Conservation (phyloP, 2,113 vertebrate genomes). For the Furnarius figulus region DNA sequence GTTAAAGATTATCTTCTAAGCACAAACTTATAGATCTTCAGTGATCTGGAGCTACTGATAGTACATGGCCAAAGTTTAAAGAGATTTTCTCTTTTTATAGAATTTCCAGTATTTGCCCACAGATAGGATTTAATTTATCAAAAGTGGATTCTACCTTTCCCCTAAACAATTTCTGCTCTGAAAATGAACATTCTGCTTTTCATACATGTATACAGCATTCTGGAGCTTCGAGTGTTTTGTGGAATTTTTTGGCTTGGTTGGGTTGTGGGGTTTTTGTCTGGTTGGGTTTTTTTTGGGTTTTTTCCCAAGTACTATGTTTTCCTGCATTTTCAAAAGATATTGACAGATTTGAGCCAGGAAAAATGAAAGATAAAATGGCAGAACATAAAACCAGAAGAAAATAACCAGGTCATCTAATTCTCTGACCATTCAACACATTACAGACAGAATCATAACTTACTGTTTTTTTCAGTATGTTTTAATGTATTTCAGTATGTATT, state of each 20-base stretch:
- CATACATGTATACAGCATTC: background rate
- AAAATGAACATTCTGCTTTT: background rate
- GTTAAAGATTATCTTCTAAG: background rate
- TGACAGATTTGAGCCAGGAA: background rate
- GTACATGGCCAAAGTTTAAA: background rate
- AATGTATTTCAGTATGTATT: background rate
- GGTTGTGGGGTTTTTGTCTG: fast-evolving
- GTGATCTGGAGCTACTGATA: background rate
- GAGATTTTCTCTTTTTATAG: background rate
- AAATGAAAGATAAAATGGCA: background rate
- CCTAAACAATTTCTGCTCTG: background rate
- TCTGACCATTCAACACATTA: background rate
- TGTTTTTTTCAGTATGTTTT: background rate
- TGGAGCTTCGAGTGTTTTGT: background rate
- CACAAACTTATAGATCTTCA: background rate
- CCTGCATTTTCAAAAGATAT: background rate
- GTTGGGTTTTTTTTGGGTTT: background rate
- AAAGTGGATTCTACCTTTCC: background rate
- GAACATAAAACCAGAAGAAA: background rate
- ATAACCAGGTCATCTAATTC: background rate
- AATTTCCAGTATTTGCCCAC: background rate
- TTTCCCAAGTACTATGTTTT: fast-evolving
- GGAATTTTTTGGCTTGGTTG: background rate
- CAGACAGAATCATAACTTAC: background rate
- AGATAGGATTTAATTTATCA: background rate